These are phyloP conservation scores for Neuroscelio doddi DNA, from an alignment of 2,888 invertebrate genomes.

Conservation along the genomic window DNA sequence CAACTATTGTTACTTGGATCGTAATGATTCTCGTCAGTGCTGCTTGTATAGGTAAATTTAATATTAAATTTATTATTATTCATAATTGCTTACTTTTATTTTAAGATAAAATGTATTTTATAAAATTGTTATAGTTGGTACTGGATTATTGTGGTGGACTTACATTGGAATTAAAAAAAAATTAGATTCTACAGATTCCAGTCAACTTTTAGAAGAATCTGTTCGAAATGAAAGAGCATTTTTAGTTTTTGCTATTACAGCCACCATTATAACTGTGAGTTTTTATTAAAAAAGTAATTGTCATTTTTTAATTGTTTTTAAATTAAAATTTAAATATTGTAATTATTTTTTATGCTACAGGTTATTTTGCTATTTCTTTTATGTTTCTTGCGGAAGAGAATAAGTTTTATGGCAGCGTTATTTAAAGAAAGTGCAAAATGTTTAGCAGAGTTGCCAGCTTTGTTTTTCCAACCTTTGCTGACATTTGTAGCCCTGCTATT, in stretches of 20 bases:
- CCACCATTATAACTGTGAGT: slow-evolving; percentile 89
- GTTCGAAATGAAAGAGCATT: slow-evolving; percentile 90
- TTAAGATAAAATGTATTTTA: not conserved
- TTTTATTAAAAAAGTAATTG: slow-evolving; percentile 11
- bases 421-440: slow-evolving; percentile 94
- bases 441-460: slow-evolving; percentile 85
- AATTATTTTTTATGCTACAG: slow-evolving; percentile 70
- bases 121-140: slow-evolving; percentile 73
- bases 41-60: slow-evolving; percentile 78
- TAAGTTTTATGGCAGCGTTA: slow-evolving; percentile 86
- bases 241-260: slow-evolving; percentile 86
- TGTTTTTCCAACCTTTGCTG: slow-evolving; percentile 88
- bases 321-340: slow-evolving; percentile 16
- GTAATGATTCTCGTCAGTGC: slow-evolving; percentile 87
- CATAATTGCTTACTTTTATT: slow-evolving; percentile 9
- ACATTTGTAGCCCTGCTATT: slow-evolving; percentile 85
- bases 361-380: slow-evolving; percentile 82
- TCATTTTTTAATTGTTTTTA: not conserved
- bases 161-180: slow-evolving; percentile 84
- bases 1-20: slow-evolving; percentile 19
- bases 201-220: slow-evolving; percentile 80
- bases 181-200: slow-evolving; percentile 74
- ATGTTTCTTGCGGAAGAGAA: slow-evolving; percentile 84
- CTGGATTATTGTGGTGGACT: slow-evolving; percentile 90
- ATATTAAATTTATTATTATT: no score